Base-by-base conservation (phyloP, 1,140 invertebrate genomes). In the Ericerus pela region DNA sequence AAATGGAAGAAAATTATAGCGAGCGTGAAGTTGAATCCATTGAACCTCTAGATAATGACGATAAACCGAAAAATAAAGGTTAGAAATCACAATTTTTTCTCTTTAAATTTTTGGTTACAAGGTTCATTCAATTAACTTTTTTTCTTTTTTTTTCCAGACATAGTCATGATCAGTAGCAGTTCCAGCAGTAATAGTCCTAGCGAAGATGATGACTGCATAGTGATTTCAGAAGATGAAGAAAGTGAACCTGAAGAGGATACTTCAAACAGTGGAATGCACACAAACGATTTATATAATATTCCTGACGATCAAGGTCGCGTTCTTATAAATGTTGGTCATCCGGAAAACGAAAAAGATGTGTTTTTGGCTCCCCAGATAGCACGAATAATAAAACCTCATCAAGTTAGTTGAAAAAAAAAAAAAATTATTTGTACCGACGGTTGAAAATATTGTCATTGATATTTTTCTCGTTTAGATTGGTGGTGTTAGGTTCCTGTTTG, bases 251-350 rank as follows among this genome's bases (percentile, higher is more conserved):
- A 78, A 31, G 79, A 80, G 33, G 79, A 82, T 66, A 74, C 77
- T 18, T 72, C 75, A 8, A 80, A 80, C 62, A 79, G 76, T 55
- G 82, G 83, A 54, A 79, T 88, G 74, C 85, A 88, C 63, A 85
- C 85, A 1, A 92, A 92, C 64, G 92, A 96, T 72, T 72, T 80
- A n/a, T 87, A 90, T 63, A 97, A 97, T 71, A 71, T 84, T 58
- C 86, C 88, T 2, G 91, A 98, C 72, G 84, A 88, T 56, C 79
- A 91, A 66, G 95, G 95, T 2, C 74, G 88, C 38, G 90, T 98
- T 18, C 71, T 96, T 28, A 85, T 98, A 24, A 99, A 99, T 70
- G 82, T 96, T 37, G 93, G 89, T n/a, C 93, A 97, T 73, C 85
- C 90, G 0, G 79, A 85, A 38, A 81, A 81, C 53, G 96, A 99